Evolutionary conservation across 1,140 invertebrate species (phyloP).

Genomic region (Ceratitis capitata): DNA sequence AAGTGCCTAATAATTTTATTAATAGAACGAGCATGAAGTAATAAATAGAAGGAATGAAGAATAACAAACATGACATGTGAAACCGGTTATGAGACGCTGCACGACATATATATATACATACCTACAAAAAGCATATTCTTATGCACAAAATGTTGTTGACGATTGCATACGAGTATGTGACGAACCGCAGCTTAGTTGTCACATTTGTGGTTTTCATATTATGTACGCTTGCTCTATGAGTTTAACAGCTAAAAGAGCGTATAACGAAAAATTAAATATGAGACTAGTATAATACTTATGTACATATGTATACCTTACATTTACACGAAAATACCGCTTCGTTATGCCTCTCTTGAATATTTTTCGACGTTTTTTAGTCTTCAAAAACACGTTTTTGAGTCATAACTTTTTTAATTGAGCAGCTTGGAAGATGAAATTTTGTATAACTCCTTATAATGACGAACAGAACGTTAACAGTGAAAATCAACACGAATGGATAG

Average conservation of each 20-base stretch:
- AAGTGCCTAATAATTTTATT: background rate
- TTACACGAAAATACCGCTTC: no score
- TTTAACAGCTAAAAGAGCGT: background rate
- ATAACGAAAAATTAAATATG: background rate
- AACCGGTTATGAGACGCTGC: background rate
- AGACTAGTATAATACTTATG: no score
- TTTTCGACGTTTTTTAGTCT: no score
- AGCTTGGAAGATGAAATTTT: no score
- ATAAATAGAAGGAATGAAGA: background rate
- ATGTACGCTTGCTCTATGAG: background rate
- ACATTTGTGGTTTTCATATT: background rate
- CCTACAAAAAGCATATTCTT: background rate
- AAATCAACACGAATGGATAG: no score
- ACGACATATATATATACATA: background rate
- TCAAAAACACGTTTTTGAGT: no score
- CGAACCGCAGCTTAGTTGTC: background rate
- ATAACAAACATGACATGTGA: background rate
- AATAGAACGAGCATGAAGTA: background rate
- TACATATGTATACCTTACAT: no score
- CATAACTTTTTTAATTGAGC: no score
- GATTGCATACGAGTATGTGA: background rate
- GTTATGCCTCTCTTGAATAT: no score
- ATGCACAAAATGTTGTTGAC: background rate
- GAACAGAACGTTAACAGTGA: no score
- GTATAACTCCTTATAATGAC: no score